A percentile compares a stretch with the other conserved stretches of the same genome.
These are phyloP conservation scores for Dicycla oo DNA, from an alignment of 2,888 invertebrate species.

Conservation along the genomic window DNA sequence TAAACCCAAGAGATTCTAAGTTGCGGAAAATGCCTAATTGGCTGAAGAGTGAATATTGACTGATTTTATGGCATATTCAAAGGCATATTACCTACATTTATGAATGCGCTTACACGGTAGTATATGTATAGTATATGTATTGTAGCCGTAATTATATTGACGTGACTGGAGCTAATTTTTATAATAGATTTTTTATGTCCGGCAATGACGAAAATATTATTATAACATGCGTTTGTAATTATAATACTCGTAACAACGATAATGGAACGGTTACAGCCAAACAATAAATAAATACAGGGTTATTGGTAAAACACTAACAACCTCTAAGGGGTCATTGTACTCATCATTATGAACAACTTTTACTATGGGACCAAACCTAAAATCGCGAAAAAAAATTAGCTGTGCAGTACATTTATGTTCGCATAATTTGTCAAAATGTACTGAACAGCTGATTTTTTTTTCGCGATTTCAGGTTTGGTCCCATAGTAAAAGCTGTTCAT, in stretches of 20 bases:
- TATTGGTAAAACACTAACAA: too few relatives aligned
- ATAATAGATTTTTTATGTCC: slow-evolving; percentile 17
- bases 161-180: slow-evolving; percentile 46
- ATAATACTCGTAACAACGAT: slow-evolving; percentile 29
- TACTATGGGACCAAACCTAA: too few relatives aligned
- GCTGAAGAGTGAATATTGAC: slow-evolving; percentile 23
- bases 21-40: slow-evolving; percentile 47
- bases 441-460: too few relatives aligned
- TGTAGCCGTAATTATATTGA: slow-evolving; percentile 28
- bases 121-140: not conserved
- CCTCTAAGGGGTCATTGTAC: too few relatives aligned
- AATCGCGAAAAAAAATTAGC: too few relatives aligned
- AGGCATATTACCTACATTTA: not conserved
- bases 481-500: too few relatives aligned
- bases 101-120: not conserved
- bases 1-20: slow-evolving; percentile 35
- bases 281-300: slow-evolving; percentile 7
- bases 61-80: slow-evolving; percentile 7
- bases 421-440: too few relatives aligned
- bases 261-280: slow-evolving; percentile 20
- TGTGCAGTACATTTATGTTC: too few relatives aligned
- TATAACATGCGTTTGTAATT: slow-evolving; percentile 33
- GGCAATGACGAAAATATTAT: slow-evolving; percentile 32
- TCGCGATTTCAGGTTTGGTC: too few relatives aligned
- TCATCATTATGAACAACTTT: too few relatives aligned